Evolutionary conservation across 2,888 invertebrate genomes (phyloP).

Genomic region (Tromatobia lineatoria): DNA sequence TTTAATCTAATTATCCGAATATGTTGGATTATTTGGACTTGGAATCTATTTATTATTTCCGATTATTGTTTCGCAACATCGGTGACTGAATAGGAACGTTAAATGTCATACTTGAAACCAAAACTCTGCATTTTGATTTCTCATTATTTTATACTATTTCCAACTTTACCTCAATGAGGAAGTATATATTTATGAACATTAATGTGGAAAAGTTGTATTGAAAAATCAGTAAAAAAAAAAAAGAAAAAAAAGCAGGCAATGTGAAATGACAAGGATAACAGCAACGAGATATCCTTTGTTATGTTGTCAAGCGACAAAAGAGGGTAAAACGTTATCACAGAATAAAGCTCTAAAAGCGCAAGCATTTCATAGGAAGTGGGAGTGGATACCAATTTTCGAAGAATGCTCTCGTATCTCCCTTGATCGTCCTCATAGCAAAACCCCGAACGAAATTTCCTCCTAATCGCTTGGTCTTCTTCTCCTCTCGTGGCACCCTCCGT

Average conservation of each 20-base stretch:
- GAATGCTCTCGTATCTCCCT: background rate
- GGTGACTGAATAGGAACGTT: too few relatives aligned
- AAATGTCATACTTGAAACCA: too few relatives aligned
- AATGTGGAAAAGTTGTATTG: too few relatives aligned
- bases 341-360: background rate
- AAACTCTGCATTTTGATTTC: too few relatives aligned
- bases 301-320: background rate
- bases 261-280: background rate
- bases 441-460: conserved; percentile 42
- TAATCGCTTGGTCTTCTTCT: conserved; percentile 22
- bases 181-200: too few relatives aligned
- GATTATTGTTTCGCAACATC: too few relatives aligned
- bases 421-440: conserved; percentile 7
- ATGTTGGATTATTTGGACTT: too few relatives aligned
- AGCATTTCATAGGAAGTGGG: conserved; percentile 13
- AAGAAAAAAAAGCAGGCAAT: background rate
- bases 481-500: background rate
- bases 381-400: conserved; percentile 30
- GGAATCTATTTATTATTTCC: too few relatives aligned
- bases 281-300: background rate
- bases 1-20: background rate
- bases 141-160: too few relatives aligned
- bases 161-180: too few relatives aligned
- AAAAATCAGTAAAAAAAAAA: background rate
- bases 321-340: conserved; percentile 2